Base-by-base conservation (phyloP, 2,113 vertebrate species). In the Mirza zaza region DNA sequence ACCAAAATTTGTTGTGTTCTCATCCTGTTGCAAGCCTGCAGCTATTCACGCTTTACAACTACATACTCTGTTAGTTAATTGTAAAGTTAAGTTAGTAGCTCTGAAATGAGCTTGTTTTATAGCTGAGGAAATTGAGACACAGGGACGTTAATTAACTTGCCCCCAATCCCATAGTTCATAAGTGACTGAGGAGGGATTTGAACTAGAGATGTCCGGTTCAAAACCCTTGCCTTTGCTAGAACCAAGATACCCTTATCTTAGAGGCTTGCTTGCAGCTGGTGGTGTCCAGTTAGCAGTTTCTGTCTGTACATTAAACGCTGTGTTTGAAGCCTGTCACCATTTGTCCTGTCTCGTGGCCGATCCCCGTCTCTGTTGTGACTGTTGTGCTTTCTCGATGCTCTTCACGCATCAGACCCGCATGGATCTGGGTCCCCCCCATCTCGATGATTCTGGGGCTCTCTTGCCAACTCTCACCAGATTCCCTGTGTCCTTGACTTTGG, bases 241-340 rank as follows among this genome's bases (percentile, higher is more conserved):
- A 48, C 52, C 63, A 42, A 79, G 2, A 4, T 48, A 59, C 18
- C 61, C 42, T 21, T 61, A 0, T 34, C 21, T 34, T 29, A 14
- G 11, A 11, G 45, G 13, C 14, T n/a, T 45, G 18, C 45, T 52
- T 45, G 21, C 14, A 67, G 7, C 32, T 36, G 17, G 45, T 81
- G 9, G 42, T 3, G 23, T 4, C 17, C 52, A 36, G 48, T 45
- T 25, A 29, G 39, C 25, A 85, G 2, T 20, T 85, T 84, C 76
- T 52, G 0, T 13, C 18, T 67, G 4, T 1, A 42, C 10, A 13
- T 3, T 7, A 13, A 6, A 13, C 8, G 1, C 65, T 79, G 15
- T 45, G 39, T 67, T 45, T 88, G 80, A 67, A 73, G 27, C 32
- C 10, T 50, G 34, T 73, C 15, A 25, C 48, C 50, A 57, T 42